Evolutionary conservation across 2,113 vertebrate species (phyloP).

Genomic region (Psophia crepitans): DNA sequence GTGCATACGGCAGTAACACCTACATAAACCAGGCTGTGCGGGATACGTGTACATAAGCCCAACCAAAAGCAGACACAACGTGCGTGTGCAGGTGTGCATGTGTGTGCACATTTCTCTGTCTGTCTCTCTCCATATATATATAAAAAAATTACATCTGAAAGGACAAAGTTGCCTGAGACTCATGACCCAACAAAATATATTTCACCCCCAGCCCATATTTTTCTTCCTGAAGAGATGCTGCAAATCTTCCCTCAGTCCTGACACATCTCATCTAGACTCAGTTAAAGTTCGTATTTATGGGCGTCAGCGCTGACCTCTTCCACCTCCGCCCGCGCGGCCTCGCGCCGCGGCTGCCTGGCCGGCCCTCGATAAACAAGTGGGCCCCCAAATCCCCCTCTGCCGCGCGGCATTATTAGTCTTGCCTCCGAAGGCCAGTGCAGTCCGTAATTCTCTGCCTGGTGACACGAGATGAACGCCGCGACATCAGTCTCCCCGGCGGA

Average conservation of each 20-base stretch:
- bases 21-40: neutral
- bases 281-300: slow-evolving; percentile 75
- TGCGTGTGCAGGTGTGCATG: accelerated
- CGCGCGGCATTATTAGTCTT: slow-evolving; percentile 61
- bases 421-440: slow-evolving; percentile 78
- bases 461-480: slow-evolving; percentile 55
- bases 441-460: slow-evolving; percentile 76
- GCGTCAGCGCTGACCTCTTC: slow-evolving; percentile 65
- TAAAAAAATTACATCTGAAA: slow-evolving; percentile 55
- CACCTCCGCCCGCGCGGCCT: slow-evolving; percentile 59
- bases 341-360: slow-evolving; percentile 24
- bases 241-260: slow-evolving; percentile 59
- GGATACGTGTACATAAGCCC: neutral
- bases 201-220: slow-evolving; percentile 52
- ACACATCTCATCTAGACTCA: slow-evolving; percentile 71
- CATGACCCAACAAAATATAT: slow-evolving; percentile 38
- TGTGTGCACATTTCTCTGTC: neutral
- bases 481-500: slow-evolving; percentile 56
- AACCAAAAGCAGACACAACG: neutral
- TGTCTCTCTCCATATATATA: neutral
- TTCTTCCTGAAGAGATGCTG: slow-evolving; percentile 60
- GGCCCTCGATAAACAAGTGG: slow-evolving; percentile 56
- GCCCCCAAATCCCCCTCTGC: slow-evolving; percentile 60
- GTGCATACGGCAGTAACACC: neutral
- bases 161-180: slow-evolving; percentile 57